A percentile compares a stretch with the other conserved stretches of the same genome.
Evolutionary conservation across 2,113 vertebrate genomes (phyloP).

Genomic region (Phainopepla nitens): DNA sequence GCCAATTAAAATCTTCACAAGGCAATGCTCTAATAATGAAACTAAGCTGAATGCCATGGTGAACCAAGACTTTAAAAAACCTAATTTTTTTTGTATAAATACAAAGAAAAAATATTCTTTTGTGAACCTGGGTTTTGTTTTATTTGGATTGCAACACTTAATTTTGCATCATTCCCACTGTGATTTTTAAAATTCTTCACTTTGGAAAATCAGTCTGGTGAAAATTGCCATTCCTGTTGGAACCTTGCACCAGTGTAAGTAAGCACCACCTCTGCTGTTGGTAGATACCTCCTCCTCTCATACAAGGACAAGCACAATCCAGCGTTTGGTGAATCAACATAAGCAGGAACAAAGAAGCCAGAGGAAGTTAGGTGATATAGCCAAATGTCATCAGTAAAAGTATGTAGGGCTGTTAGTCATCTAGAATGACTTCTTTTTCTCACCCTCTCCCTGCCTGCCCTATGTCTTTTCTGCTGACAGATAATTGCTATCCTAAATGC

Average conservation of each 20-base stretch:
- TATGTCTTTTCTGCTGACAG: background rate
- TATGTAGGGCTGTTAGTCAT: background rate
- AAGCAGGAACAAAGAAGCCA: background rate
- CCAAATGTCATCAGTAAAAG: background rate
- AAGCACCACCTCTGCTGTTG: background rate
- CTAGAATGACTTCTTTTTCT: background rate
- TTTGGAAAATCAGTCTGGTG: background rate
- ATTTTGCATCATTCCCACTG: background rate
- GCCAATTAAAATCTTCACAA: background rate
- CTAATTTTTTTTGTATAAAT: background rate
- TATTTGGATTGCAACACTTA: background rate
- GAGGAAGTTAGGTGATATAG: background rate
- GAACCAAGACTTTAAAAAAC: background rate
- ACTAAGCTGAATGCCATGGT: background rate
- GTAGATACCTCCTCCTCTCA: background rate
- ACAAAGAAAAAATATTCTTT: background rate
- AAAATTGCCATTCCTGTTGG: background rate
- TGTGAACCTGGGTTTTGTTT: background rate
- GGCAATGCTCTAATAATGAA: background rate
- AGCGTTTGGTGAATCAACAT: background rate
- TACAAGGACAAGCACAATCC: background rate
- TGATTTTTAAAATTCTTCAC: background rate
- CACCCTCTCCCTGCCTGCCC: background rate
- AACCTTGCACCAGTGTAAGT: background rate
- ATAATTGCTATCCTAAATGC: background rate